Evolutionary conservation across 2,113 vertebrate species (phyloP).

Genomic region (Brachyhypopomus occidentalis): DNA sequence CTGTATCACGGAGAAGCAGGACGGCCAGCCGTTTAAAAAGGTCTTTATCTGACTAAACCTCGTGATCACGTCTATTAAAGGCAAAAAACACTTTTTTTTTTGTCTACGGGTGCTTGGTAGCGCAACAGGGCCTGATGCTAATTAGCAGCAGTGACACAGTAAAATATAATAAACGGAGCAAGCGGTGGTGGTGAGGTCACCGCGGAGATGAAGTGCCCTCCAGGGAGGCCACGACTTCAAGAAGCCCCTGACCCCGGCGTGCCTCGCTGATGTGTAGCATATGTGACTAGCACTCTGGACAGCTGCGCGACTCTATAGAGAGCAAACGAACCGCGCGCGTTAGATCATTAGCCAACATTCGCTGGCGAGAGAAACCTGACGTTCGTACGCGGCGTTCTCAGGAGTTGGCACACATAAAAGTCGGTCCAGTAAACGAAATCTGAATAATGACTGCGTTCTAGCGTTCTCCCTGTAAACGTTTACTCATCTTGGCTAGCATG

Average conservation of each 20-base stretch:
- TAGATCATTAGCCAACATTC: conserved; percentile 25
- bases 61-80: conserved; percentile 44
- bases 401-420: not conserved
- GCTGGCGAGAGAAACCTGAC: conserved; percentile 3
- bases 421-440: not conserved
- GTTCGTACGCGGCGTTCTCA: conserved; percentile 45
- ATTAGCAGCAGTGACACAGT: conserved; percentile 74
- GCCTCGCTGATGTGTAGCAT: conserved; percentile 78
- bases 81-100: conserved; percentile 32
- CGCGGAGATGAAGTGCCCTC: conserved; percentile 72
- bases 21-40: conserved; percentile 57
- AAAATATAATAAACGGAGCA: conserved; percentile 76
- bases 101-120: conserved; percentile 71
- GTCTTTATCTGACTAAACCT: conserved; percentile 65
- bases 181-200: conserved; percentile 75
- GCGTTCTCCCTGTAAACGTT: not conserved
- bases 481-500: not conserved
- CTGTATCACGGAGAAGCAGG: not conserved
- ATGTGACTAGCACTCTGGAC: conserved; percentile 72
- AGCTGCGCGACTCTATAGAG: conserved; percentile 59
- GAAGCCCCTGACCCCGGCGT: conserved; percentile 76
- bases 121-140: conserved; percentile 71
- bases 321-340: not conserved
- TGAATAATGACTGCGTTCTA: conserved; percentile 2
- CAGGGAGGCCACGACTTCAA: conserved; percentile 72